Base-by-base conservation (phyloP, 2,888 invertebrate species). In the Heteropelma amictum region DNA sequence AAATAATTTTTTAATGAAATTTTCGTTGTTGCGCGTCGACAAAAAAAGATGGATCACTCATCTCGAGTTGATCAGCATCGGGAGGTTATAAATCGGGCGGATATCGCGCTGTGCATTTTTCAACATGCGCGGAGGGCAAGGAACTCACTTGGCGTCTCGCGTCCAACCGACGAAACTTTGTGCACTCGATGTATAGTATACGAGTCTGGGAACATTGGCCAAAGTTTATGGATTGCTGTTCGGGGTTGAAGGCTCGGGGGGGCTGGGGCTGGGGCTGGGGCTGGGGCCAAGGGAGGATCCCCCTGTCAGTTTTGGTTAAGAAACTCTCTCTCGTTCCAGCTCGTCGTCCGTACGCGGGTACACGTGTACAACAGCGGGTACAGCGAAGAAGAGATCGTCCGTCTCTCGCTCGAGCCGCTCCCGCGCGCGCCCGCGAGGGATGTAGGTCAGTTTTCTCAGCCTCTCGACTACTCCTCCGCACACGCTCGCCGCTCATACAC, bases 381-480 rank as follows among this genome's bases (percentile, higher is more conserved):
- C 38, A 26, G 12, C 42, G 17, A 45, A 17, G 30, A 28, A 7
- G 19, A 45, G 42, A 12, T 3, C n/a, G 35, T 60, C 47, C 35
- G 56, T 65, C 49, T 71, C 49, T 75, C 49, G 67, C 65, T 23
- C 47, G 40, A 71, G 61, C 61, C 49, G 49, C 75, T 68, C 69
- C 64, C 68, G 61, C 67, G 76, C 8, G 64, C 68, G 61, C 67
- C 73, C 8, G 64, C 47, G 51, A 61, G 76, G 79, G 83, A 87
- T 87, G 82, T 87, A 86, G 87, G 87, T 87, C 87, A 87, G 85
- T 86, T 87, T 86, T 85, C 84, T 86, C 81, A 81, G 81, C 79
- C 74, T 72, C 78, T 76, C 75, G 71, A 65, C 72, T 61, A 56
- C 49, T 56, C 60, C 60, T 69, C 68, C 75, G 47, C n/a, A n/a